A percentile compares a stretch with the other conserved stretches of the same genome.
phyloP scores from a whole-genome alignment of 2,888 invertebrate genomes.

The Ligdia adustata region DNA sequence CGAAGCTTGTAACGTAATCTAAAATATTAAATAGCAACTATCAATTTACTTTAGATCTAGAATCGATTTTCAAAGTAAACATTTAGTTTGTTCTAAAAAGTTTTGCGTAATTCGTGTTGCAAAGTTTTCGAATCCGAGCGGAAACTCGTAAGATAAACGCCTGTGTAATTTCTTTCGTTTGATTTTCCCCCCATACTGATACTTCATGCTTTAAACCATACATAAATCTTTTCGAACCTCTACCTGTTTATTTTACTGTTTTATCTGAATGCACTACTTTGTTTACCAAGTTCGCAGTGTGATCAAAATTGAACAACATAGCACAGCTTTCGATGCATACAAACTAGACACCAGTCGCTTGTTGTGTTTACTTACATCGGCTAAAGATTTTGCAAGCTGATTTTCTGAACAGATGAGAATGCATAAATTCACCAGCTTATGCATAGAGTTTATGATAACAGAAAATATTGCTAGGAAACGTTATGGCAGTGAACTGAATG shows the following conservation, averaged over 20 bases:
- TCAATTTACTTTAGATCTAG: too few relatives aligned
- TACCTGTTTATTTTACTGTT: constrained; percentile 54
- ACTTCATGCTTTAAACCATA: constrained; percentile 32
- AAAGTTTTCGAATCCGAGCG: too few relatives aligned
- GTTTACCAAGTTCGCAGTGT: constrained; percentile 41
- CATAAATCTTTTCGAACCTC: constrained; percentile 53
- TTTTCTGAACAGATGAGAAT: constrained; percentile 11
- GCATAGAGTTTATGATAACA: constrained; percentile 12
- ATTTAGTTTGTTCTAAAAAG: too few relatives aligned
- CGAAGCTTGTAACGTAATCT: too few relatives aligned
- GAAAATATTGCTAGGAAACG: background rate
- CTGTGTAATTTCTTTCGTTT: too few relatives aligned
- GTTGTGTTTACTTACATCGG: constrained; percentile 4
- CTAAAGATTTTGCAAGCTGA: constrained; percentile 3
- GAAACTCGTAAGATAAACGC: too few relatives aligned
- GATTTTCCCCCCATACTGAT: constrained; percentile 20
- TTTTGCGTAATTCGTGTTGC: too few relatives aligned
- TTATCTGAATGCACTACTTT: constrained; percentile 39
- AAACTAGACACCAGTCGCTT: constrained; percentile 6
- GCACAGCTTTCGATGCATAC: constrained; percentile 21
- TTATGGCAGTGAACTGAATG: constrained; percentile 1
- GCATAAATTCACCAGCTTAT: constrained; percentile 19
- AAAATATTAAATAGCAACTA: too few relatives aligned
- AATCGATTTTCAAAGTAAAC: too few relatives aligned
- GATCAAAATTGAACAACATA: constrained; percentile 33